Evolutionary conservation across 2,113 vertebrate genomes (phyloP), one percentile per base, ranked within the genome.

Genomic region (Opisthocomus hoazin): DNA sequence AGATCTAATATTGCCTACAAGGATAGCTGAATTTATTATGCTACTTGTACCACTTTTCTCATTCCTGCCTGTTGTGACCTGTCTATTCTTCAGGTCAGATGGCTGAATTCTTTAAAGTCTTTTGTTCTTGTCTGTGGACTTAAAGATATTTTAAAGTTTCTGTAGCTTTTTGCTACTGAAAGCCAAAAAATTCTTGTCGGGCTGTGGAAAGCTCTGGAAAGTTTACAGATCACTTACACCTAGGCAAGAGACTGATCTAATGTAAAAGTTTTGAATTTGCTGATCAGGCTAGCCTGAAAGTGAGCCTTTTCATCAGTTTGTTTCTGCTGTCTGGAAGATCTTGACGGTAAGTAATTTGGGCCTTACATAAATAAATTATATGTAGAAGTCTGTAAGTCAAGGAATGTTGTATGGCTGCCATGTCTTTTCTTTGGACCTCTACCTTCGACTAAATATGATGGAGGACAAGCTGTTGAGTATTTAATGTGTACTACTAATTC

Each of bases 1-100:
- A 94, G 69, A 89, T 94, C 94, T 81, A 93, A 97, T 97, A 90
- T 56, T 73, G 63, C 89, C 90, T 86, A 45, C 63, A 79, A 71
- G 79, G 37, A 79, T 5, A 95, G 53, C 77, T 82, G 92, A 95
- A 97, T 97, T 93, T 75, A 93, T 96, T 96, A 91, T 79, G 83
- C 68, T 91, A 69, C 77, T 87, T 87, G 45, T 78, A 89, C 87
- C 48, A 60, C 80, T 90, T 43, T 84, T 91, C 83, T 93, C 81
- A 37, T 85, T 79, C 45, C 50, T 88, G 88, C 87, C 89, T 94
- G 87, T 70, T 64, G 74, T 86, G 75, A 94, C 92, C 91, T 88
- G 79, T 93, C 63, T 85, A 3, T 90, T 92, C 87, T 87, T 11
- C 37, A 43, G 84, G 90, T 95, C 94, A 93, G 65, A 36, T 73